Base-by-base conservation (phyloP, 1,140 invertebrate genomes). In the Zelostemma sp. region DNA sequence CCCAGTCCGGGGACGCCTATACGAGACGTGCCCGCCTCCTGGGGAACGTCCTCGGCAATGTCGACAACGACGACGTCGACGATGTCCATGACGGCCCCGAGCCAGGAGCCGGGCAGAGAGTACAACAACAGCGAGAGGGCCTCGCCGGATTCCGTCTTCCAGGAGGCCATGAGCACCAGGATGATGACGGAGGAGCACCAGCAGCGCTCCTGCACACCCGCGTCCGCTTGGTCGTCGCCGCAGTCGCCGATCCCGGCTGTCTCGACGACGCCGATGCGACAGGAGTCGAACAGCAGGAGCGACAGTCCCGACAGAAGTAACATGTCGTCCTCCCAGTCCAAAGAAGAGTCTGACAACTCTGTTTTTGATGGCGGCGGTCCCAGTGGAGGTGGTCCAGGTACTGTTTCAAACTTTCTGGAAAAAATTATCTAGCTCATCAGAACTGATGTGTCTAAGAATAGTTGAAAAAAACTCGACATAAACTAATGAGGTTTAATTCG, bases 321-420 rank as follows among this genome's bases (percentile, higher is more conserved):
- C 61, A 59, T 79, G 49, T 81, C 76, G n/a, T 81, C 78, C 48
- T 76, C 74, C 19, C 85, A 86, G 48, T 79, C 81, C 19, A 87
- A 87, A 70, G 80, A 86, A 59, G 86, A 86, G 35, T 80, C 85
- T 3, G 86, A 86, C 48, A 86, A 86, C 64, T 85, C 85, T 35
- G 87, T 88, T 1, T 88, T 88, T 62, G 87, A 88, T 63, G 85
- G 86, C 21, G 86, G 86, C 35, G 86, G 85, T 47, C 60, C 67
- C 19, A 64, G 53, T 12, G 67, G 59, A 19, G 72, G 58, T 45
- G 63, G 63, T 33, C 50, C 68, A 63, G 63, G 63, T 72, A 61
- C n/a, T n/a, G 33, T 35, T 35, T 35, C 11, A 35, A 3, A 28
- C 25, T 28, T 28, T 28, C 8, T 28, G 8, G n/a, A n/a, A n/a